A percentile compares a stretch with the other conserved stretches of the same genome.
phyloP scores from a whole-genome alignment of 2,113 vertebrate species.

The Chaetorhynchus papuensis region DNA sequence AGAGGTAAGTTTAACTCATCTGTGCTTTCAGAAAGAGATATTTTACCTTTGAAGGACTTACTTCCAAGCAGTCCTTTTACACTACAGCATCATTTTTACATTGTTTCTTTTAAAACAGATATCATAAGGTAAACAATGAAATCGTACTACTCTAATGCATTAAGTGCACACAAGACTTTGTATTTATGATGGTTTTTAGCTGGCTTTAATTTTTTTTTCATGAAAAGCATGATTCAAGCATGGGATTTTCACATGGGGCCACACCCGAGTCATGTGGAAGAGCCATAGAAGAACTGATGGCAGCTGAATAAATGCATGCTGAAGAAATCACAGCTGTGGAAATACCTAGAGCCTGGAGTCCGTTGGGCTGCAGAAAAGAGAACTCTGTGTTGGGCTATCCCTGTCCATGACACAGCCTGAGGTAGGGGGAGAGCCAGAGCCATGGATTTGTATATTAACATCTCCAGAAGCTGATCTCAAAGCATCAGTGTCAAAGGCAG shows the following conservation, averaged over 20 bases:
- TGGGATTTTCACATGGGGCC: neutral
- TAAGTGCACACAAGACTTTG: neutral
- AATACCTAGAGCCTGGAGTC: neutral
- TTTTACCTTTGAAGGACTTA: neutral
- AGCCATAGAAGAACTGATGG: neutral
- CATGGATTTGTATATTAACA: fast-evolving
- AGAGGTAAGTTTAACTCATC: neutral
- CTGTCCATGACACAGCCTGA: neutral
- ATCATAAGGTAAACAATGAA: neutral
- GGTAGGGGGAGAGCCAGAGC: neutral
- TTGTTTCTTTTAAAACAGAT: neutral
- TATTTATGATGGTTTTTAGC: neutral
- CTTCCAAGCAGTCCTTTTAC: neutral
- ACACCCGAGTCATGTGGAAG: neutral
- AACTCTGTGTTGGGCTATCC: neutral
- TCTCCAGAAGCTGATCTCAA: neutral
- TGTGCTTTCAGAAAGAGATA: neutral
- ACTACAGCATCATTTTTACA: neutral
- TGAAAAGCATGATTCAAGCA: neutral
- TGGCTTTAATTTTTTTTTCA: neutral
- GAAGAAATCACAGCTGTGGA: neutral
- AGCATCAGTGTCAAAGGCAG: neutral
- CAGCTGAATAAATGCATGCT: neutral
- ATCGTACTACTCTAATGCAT: neutral
- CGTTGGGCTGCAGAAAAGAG: neutral